phyloP scores from a whole-genome alignment of 1,140 invertebrate genomes.

The Leptonema lineaticorne region DNA sequence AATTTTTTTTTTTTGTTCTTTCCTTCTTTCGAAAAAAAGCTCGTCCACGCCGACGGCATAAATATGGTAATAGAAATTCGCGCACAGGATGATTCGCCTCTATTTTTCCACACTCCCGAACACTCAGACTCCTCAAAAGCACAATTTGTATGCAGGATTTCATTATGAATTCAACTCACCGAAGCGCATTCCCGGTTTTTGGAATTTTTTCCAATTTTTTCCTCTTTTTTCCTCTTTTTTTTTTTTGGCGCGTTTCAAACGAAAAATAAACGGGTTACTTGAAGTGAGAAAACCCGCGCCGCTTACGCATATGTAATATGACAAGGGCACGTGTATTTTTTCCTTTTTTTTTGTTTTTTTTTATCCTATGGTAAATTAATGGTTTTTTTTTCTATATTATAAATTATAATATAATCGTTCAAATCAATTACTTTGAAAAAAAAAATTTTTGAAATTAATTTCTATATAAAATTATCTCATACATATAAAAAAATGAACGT shows the following conservation, averaged over 20 bases:
- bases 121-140: slow-evolving; percentile 23
- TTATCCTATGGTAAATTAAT: no score
- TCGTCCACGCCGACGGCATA: slow-evolving; percentile 17
- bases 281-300: slow-evolving; percentile 31
- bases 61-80: slow-evolving; percentile 32
- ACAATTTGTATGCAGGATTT: slow-evolving; percentile 37
- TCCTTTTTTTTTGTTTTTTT: no score
- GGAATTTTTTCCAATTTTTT: background rate
- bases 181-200: slow-evolving; percentile 24
- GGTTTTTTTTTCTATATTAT: no score
- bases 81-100: slow-evolving; percentile 25
- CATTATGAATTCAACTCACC: slow-evolving; percentile 37
- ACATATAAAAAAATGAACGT: no score
- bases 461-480: no score
- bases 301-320: slow-evolving; percentile 22
- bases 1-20: no score
- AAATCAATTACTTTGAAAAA: no score
- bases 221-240: background rate
- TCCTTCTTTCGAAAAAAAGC: no score
- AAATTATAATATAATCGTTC: no score
- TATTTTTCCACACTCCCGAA: slow-evolving; percentile 29
- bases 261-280: slow-evolving; percentile 37
- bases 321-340: background rate
- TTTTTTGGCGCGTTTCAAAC: slow-evolving; percentile 28
- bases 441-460: no score